Evolutionary conservation across 2,888 invertebrate species (phyloP), one percentile per base, ranked within the genome.

Genomic region (Drosophila leonis): DNA sequence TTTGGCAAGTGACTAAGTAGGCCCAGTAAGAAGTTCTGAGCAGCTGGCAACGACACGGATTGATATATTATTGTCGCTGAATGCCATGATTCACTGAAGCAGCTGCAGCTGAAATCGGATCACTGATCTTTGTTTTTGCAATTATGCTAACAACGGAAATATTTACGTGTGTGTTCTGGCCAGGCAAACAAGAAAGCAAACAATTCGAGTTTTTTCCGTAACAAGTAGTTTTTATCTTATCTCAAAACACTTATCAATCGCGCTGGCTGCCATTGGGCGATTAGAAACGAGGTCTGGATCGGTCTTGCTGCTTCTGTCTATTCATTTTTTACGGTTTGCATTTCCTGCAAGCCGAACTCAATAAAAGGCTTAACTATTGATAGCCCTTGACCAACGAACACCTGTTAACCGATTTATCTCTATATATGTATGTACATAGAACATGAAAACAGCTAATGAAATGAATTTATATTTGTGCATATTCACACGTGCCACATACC

Each of bases 281-380:
- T 79, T 79, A 75, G 60, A 57, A 75, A 27, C 73, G 41, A 41
- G 52, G 51, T 60, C 31, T 39, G 57, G 44, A 51, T 57, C 60
- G 68, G 8, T 10, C 42, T 69, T 65, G 65, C 59, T 54, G 1
- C n/a, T 49, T 27, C 39, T 33, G 41, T 65, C 37, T 42, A 49
- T 49, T 49, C n/a, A 39, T 27, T 55, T 44, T 27, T 10, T 41
- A 49, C 24, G 29, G 29, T 48, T 55, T 62, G 55, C 49, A 66
- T 73, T 76, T 63, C 39, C 46, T 29, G 24, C 27, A 49, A 46
- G 24, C 10, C 9, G 55, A 55, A 70, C 29, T 66, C 64, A 75
- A 75, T 72, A 81, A 82, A 78, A 41, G 70, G 71, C 75, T 81
- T 75, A 71, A 48, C 27, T 29, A 56, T 39, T 49, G 48, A 51